Conservation (phyloP, 2,797 vertebrate genomes). For the Onychomys leucogaster region DNA sequence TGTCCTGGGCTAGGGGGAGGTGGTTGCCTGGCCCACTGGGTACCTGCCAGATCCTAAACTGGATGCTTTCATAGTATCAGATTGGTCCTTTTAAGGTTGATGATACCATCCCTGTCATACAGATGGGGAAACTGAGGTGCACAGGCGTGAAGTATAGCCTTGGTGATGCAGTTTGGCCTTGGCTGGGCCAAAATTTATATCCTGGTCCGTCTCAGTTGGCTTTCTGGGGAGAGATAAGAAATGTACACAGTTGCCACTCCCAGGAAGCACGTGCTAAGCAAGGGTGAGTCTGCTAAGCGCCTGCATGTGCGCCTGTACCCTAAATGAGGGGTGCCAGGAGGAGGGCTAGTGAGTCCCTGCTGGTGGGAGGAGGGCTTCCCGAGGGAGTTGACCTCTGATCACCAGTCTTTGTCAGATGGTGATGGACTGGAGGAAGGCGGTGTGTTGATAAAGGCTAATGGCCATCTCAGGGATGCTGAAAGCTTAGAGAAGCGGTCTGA, state of each 20-base stretch:
- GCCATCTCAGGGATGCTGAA: neutral
- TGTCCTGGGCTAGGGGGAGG: conserved; percentile 4
- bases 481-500: neutral
- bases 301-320: too few species aligned
- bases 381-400: neutral
- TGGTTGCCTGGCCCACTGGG: neutral
- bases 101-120: neutral
- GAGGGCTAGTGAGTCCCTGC: neutral
- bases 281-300: neutral
- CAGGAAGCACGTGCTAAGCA: neutral
- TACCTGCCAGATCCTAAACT: neutral
- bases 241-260: conserved; percentile 25
- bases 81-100: neutral
- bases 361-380: neutral
- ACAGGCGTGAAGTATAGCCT: neutral
- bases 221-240: conserved; percentile 54
- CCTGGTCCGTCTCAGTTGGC: conserved; percentile 7
- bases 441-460: neutral
- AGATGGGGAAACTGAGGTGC: neutral
- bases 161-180: neutral
- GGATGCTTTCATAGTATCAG: neutral
- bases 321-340: neutral
- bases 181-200: conserved; percentile 28
- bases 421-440: neutral
- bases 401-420: neutral